Evolutionary conservation across 2,113 vertebrate genomes (phyloP), one percentile per base, ranked within the genome.

Genomic region (Helogale parvula): DNA sequence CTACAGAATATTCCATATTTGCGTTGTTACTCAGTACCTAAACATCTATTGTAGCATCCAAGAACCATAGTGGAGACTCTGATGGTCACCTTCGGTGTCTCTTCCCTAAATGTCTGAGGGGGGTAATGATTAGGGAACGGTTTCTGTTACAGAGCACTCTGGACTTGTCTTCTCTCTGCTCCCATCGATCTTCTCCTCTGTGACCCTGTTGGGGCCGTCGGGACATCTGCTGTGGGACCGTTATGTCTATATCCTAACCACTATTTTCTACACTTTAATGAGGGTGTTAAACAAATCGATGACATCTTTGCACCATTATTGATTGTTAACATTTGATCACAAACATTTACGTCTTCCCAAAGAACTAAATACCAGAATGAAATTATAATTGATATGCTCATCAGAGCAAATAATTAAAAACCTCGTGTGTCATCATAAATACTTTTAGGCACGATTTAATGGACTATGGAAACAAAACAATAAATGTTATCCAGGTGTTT

Each of bases 221-320:
- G 3, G 13, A 31, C 14, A 1, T 57, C 33, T 77, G 15, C 47
- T 33, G 50, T 88, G 84, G 66, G 54, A 89, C 71, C 13, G 1
- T 54, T 41, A 54, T 21, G 9, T 92, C 65, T 88, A 31, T 29
- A 52, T 27, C 7, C 27, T n/a, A 69, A 54, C 50, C 29, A 65
- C 76, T 57, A 89, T 90, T 66, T 85, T 71, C 50, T 60, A 76
- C 21, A 23, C 77, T 72, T 97, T 71, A 86, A 87, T 95, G 81
- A 94, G 41, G 25, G 3, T 45, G 33, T 96, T 94, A 88, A 29
- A 82, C 11, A 57, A 72, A 82, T 77, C 10, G 8, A 41, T 83
- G 52, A 25, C 41, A 63, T 86, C 23, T 77, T 83, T 90, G 52
- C 17, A 60, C 35, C 35, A 94, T 88, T 63, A 82, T 63, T 74